Conservation (phyloP, 2,888 invertebrate genomes). For the Pyrocoelia pectoralis region DNA sequence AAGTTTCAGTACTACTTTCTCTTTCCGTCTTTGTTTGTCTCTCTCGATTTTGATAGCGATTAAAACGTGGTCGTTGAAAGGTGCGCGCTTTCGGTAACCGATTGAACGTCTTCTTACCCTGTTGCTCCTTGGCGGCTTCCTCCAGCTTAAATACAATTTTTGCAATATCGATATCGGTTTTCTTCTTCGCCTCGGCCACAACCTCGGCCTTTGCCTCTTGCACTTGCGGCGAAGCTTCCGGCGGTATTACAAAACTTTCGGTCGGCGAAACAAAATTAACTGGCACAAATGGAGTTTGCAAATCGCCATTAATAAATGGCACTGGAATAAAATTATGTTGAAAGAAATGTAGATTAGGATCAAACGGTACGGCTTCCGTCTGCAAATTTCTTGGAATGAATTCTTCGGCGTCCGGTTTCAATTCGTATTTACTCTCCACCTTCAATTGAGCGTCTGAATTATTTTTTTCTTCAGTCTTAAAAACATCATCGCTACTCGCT, state of each 20-base stretch:
- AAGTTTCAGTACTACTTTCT: too few relatives aligned
- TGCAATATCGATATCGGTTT: constrained; percentile 54
- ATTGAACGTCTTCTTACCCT: constrained; percentile 8
- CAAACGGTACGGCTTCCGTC: constrained; percentile 40
- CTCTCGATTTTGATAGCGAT: background rate
- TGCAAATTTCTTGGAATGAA: constrained; percentile 57
- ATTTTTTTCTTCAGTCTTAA: background rate
- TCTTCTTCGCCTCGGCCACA: background rate
- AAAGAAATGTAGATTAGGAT: constrained; percentile 48
- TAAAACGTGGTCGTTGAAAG: background rate
- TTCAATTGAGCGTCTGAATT: constrained; percentile 14
- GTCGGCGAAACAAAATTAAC: constrained; percentile 51
- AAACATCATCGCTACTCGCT: constrained; percentile 9
- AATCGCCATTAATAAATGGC: constrained; percentile 48
- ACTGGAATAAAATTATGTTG: constrained; percentile 54
- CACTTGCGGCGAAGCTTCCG: background rate
- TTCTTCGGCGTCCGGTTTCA: constrained; percentile 59
- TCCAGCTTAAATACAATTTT: constrained; percentile 59
- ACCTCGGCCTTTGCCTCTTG: background rate
- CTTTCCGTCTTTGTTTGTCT: background rate
- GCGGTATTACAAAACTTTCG: background rate
- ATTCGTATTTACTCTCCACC: constrained; percentile 19
- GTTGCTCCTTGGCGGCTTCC: constrained; percentile 55
- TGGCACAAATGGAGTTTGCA: constrained; percentile 44
- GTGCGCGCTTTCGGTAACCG: background rate